phyloP scores from a whole-genome alignment of 2,113 vertebrate genomes.

The Eonycteris spelaea region DNA sequence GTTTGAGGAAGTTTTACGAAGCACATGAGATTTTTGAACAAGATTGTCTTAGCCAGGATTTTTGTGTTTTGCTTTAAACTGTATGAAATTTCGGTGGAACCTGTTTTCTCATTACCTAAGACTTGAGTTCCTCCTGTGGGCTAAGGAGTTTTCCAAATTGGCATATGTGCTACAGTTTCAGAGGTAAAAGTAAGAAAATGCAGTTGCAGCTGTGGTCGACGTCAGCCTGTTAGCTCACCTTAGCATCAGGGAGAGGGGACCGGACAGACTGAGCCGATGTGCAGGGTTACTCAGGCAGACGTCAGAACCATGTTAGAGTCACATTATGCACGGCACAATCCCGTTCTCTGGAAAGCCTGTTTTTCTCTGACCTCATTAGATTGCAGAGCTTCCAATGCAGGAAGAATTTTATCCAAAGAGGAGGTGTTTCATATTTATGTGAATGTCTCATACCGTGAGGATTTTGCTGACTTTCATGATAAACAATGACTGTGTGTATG shows the following conservation, averaged over 20 bases:
- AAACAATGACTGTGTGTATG: not conserved
- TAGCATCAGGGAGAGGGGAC: not conserved
- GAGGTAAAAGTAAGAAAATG: not conserved
- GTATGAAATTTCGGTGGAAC: not conserved
- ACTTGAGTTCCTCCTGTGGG: not conserved
- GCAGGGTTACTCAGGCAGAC: not conserved
- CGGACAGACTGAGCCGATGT: not conserved
- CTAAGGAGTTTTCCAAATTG: not conserved
- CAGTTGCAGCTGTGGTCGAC: not conserved
- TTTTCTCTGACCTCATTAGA: not conserved
- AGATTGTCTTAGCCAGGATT: not conserved
- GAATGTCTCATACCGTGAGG: not conserved
- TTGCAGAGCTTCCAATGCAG: not conserved
- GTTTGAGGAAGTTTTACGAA: conserved; percentile 19
- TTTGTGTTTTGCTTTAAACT: conserved; percentile 9
- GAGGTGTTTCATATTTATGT: not conserved
- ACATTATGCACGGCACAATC: not conserved
- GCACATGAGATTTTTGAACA: not conserved
- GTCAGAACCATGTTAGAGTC: not conserved
- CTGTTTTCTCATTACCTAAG: not conserved
- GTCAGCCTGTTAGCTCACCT: not conserved
- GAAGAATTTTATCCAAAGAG: not conserved
- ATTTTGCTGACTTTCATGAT: not conserved
- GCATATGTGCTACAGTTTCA: not conserved
- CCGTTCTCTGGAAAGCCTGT: not conserved